Percentiles rank a stretch among this genome's conserved stretches.
phyloP scores from a whole-genome alignment of 2,113 vertebrate genomes.

The Pomatorhinus ruficollis region DNA sequence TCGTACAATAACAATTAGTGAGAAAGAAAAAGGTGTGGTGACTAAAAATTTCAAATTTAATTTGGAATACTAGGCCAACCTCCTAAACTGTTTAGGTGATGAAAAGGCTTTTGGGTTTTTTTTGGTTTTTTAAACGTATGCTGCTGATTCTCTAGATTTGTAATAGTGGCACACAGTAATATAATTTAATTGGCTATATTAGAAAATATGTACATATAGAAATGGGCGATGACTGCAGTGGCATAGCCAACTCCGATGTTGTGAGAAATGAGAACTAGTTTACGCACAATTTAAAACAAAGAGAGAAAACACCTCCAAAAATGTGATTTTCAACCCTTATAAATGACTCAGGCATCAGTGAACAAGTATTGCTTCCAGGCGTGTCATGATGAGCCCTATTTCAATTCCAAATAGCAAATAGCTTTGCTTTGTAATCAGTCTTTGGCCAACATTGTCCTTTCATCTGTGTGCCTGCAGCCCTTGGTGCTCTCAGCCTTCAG shows the following conservation, averaged over 20 bases:
- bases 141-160: not conserved
- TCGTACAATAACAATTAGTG: not conserved
- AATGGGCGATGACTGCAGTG: not conserved
- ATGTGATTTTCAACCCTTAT: not conserved
- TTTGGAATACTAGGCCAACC: not conserved
- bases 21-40: not conserved
- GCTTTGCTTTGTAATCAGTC: not conserved
- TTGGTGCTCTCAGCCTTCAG: not conserved
- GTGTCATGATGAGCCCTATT: not conserved
- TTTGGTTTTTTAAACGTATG: not conserved
- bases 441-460: not conserved
- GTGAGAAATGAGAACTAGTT: not conserved
- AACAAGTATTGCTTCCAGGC: not conserved
- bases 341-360: not conserved
- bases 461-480: not conserved
- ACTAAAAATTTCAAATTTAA: not conserved
- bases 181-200: not conserved
- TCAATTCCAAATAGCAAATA: constrained; percentile 6
- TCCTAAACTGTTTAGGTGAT: not conserved
- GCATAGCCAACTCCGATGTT: not conserved
- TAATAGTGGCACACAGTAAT: not conserved
- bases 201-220: not conserved
- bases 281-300: not conserved
- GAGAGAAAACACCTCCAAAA: not conserved
- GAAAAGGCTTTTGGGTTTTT: not conserved